phyloP scores from a whole-genome alignment of 1,140 invertebrate species.

The Stegodyphus mimosarum region DNA sequence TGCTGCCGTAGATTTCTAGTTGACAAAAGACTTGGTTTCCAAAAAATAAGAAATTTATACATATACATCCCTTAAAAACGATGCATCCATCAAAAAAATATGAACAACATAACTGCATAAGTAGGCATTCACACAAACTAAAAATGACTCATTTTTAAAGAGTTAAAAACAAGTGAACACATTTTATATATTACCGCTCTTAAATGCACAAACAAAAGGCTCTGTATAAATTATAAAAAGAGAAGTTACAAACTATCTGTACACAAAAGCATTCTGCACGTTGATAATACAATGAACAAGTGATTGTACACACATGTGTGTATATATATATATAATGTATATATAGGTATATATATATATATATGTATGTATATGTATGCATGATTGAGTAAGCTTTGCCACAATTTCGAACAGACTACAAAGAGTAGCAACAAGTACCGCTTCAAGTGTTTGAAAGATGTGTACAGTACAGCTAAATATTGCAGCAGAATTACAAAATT shows the following conservation, averaged over 20 bases:
- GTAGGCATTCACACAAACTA: too few species aligned
- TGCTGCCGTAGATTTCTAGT: too few species aligned
- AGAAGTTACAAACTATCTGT: slow-evolving; percentile 48
- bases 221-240: slow-evolving; percentile 16
- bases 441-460: slow-evolving; percentile 41
- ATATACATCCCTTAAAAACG: too few species aligned
- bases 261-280: slow-evolving; percentile 38
- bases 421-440: slow-evolving; percentile 32
- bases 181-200: too few species aligned
- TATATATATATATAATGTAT: slow-evolving; percentile 34
- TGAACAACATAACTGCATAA: too few species aligned
- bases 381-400: slow-evolving; percentile 38
- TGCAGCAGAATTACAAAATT: slow-evolving; percentile 50
- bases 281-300: slow-evolving; percentile 48
- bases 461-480: slow-evolving; percentile 44
- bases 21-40: too few species aligned
- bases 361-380: slow-evolving; percentile 27
- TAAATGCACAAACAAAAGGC: slow-evolving; percentile 19
- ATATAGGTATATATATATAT: slow-evolving; percentile 33
- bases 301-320: slow-evolving; percentile 56
- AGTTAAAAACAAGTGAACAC: too few species aligned
- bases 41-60: too few species aligned
- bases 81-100: too few species aligned
- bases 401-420: slow-evolving; percentile 37
- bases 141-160: too few species aligned